Evolutionary conservation across 2,797 vertebrate species (phyloP).

Genomic region (Cyprinella venusta): DNA sequence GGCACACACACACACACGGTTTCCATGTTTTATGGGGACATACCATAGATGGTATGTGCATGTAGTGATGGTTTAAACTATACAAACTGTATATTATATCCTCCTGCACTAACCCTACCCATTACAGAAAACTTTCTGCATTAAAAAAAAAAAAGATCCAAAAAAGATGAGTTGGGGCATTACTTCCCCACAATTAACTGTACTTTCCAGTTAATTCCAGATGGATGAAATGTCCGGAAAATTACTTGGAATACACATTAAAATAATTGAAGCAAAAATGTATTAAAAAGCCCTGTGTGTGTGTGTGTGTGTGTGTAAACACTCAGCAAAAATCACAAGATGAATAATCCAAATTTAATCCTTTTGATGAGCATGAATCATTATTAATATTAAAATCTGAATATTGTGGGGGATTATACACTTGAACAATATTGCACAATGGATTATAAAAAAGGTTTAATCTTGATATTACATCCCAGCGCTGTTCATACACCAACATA

Average conservation of each 20-base stretch:
- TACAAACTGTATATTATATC: no score
- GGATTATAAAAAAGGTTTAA: not conserved
- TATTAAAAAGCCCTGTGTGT: not conserved
- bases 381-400: not conserved
- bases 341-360: not conserved
- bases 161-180: no score
- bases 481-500: not conserved
- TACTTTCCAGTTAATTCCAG: not conserved
- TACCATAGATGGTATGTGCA: no score
- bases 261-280: no score
- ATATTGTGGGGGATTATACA: not conserved
- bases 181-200: not conserved
- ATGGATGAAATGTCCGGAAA: not conserved
- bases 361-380: not conserved
- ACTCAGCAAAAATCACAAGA: not conserved
- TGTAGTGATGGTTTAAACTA: no score
- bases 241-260: no score
- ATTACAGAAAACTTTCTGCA: no score
- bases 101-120: no score
- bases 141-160: no score
- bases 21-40: no score
- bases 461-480: not conserved
- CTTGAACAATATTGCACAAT: not conserved
- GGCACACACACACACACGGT: no score
- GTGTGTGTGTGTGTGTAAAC: not conserved